phyloP scores from a whole-genome alignment of 2,888 invertebrate species.

The Colostygia pectinataria region DNA sequence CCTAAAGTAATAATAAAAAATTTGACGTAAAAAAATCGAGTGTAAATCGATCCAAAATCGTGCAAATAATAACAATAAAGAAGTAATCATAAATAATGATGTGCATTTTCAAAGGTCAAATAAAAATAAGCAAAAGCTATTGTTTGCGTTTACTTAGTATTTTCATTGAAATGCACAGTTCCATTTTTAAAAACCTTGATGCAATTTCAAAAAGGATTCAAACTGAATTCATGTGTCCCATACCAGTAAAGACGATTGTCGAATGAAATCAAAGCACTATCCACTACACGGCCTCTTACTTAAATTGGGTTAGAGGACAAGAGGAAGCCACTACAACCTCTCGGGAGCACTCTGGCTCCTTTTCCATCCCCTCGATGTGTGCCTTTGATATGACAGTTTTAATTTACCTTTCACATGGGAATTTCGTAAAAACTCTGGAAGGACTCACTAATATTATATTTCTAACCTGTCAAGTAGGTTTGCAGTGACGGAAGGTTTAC shows the following conservation, averaged over 20 bases:
- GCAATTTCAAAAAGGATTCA: not conserved
- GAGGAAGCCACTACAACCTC: constrained; percentile 47
- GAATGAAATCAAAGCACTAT: constrained; percentile 59
- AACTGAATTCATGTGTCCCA: constrained; percentile 2
- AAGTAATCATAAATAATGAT: no score
- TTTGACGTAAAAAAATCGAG: no score
- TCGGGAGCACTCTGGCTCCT: constrained; percentile 38
- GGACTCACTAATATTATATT: no score
- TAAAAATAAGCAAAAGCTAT: no score
- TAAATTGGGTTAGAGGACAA: constrained; percentile 61
- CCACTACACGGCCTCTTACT: constrained; percentile 46
- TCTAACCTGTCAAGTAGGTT: not conserved
- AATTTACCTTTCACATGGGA: constrained; percentile 31
- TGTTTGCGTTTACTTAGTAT: no score
- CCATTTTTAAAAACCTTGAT: not conserved
- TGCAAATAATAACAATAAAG: no score
- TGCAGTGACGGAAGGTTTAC: not conserved
- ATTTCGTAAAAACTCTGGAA: no score
- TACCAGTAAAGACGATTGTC: constrained; percentile 35
- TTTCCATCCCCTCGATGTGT: constrained; percentile 34
- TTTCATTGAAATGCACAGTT: no score
- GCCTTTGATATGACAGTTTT: constrained; percentile 41
- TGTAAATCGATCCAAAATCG: no score
- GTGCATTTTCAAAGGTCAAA: no score
- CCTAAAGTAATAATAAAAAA: no score